Conservation (phyloP, 2,113 vertebrate species). For the Nestor notabilis region DNA sequence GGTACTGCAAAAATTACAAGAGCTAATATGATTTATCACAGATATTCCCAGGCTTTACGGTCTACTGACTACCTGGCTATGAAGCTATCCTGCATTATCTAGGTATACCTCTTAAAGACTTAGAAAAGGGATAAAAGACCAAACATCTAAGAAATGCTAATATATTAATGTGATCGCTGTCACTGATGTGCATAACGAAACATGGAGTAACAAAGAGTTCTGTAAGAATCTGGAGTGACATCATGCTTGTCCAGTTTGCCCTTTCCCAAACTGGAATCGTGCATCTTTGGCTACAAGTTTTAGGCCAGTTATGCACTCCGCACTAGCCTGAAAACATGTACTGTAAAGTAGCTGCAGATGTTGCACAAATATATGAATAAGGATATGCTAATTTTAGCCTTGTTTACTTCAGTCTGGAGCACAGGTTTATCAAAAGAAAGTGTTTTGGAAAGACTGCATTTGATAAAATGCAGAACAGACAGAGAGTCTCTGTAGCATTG, state of each 20-base stretch:
- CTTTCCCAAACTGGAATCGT: neutral
- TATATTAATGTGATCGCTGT: neutral
- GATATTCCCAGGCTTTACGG: neutral
- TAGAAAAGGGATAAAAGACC: neutral
- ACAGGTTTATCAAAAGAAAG: neutral
- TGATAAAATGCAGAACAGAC: neutral
- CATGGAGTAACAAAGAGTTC: neutral
- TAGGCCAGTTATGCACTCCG: neutral
- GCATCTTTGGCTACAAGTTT: neutral
- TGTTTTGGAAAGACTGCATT: neutral
- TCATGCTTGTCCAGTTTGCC: neutral
- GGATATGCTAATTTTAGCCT: neutral
- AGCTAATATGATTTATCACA: neutral
- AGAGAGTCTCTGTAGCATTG: neutral
- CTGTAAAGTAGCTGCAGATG: neutral
- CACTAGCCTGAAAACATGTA: fast-evolving
- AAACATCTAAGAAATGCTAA: neutral
- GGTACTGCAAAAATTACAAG: neutral
- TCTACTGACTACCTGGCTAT: neutral
- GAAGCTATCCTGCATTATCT: neutral
- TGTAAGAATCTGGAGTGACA: neutral
- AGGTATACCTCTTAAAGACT: neutral
- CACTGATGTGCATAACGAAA: neutral
- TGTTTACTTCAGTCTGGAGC: neutral
- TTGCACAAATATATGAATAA: neutral